Percentiles rank a stretch among this genome's conserved stretches.
phyloP scores from a whole-genome alignment of 2,797 vertebrate species.

The Argentina silus region DNA sequence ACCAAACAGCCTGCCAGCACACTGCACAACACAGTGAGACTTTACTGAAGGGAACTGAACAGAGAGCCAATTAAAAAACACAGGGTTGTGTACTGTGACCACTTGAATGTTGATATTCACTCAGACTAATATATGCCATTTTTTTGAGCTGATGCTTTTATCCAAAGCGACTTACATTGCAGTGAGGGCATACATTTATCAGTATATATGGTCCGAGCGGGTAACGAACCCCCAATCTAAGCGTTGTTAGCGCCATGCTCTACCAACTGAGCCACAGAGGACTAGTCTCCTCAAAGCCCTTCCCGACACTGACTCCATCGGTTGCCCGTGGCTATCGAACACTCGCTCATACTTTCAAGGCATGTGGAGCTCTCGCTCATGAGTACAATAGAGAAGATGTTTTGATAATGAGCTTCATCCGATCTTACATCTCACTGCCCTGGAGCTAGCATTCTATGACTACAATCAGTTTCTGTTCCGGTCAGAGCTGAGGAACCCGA shows the following conservation, averaged over 20 bases:
- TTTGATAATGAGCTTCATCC: slow-evolving; percentile 41
- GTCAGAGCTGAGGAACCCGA: too few species aligned
- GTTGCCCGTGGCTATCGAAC: not conserved
- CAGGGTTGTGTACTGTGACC: not conserved
- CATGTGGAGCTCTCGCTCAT: slow-evolving; percentile 6
- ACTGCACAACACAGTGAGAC: not conserved
- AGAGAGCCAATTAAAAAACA: not conserved
- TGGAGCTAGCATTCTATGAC: slow-evolving; percentile 23
- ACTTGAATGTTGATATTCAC: not conserved
- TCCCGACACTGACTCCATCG: not conserved
- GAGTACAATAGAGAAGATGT: slow-evolving; percentile 18
- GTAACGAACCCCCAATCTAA: too few species aligned
- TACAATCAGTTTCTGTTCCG: not conserved
- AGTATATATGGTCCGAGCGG: too few species aligned
- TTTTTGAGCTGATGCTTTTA: too few species aligned
- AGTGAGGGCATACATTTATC: too few species aligned
- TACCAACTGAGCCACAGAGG: too few species aligned
- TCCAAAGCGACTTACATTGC: too few species aligned
- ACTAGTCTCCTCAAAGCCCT: not conserved
- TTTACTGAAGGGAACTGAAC: not conserved
- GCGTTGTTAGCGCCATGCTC: too few species aligned
- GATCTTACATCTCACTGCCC: slow-evolving; percentile 39
- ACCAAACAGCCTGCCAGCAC: not conserved
- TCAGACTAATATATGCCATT: too few species aligned
- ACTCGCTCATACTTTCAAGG: slow-evolving; percentile 9